Percentiles rank a stretch among this genome's conserved stretches.
Conservation (phyloP, 2,797 vertebrate species). For the Antennarius maculatus region DNA sequence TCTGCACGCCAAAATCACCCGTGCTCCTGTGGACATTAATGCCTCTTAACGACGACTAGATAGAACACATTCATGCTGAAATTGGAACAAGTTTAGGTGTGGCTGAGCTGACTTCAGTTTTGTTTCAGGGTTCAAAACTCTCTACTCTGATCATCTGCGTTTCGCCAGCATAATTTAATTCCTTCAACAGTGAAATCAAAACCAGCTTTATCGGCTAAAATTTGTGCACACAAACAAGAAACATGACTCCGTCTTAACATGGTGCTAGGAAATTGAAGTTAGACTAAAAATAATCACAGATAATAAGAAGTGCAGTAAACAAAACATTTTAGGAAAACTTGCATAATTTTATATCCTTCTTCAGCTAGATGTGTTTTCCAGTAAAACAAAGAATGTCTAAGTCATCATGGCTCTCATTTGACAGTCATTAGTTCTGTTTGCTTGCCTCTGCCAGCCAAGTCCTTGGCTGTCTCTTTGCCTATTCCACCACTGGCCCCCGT, state of each 20-base stretch:
- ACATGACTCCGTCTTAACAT: too few species aligned
- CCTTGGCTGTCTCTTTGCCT: constrained; percentile 79
- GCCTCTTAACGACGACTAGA: constrained; percentile 2
- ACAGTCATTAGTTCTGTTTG: background rate
- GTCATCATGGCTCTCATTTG: background rate
- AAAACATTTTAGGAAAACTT: too few species aligned
- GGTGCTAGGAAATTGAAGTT: too few species aligned
- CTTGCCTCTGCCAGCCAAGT: constrained; percentile 77
- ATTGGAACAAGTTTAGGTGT: constrained; percentile 1
- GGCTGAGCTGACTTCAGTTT: constrained; percentile 2
- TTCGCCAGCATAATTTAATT: background rate
- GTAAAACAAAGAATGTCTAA: background rate
- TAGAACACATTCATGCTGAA: constrained; percentile 23
- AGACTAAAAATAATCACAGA: too few species aligned
- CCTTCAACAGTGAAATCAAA: background rate
- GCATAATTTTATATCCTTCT: background rate
- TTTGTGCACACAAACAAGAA: too few species aligned
- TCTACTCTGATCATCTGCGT: background rate
- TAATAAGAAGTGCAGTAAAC: too few species aligned
- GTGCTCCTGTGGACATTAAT: constrained; percentile 63
- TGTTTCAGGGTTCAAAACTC: background rate
- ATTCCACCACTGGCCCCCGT: constrained; percentile 78
- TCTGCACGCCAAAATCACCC: constrained; percentile 81
- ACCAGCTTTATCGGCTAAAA: too few species aligned
- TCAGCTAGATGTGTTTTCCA: constrained; percentile 3